Conservation (phyloP, 2,888 invertebrate species). For the Halictus quadricinctus region DNA sequence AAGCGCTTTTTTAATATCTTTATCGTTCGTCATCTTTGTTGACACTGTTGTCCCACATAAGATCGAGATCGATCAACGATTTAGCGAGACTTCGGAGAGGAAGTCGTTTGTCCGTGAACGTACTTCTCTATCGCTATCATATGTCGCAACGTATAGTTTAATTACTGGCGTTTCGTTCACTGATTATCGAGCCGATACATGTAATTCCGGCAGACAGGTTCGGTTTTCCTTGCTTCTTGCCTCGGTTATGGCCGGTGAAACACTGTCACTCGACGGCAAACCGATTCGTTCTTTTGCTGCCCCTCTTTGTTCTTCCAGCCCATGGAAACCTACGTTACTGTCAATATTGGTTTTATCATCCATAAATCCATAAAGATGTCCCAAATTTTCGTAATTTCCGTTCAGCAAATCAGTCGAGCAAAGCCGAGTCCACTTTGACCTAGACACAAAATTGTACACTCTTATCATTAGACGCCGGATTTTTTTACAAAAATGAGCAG, state of each 20-base stretch:
- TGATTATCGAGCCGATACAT: conserved; percentile 37
- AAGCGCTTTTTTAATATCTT: conserved; percentile 83
- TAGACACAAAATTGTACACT: background rate
- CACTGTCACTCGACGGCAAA: conserved; percentile 10
- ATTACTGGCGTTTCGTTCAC: conserved; percentile 47
- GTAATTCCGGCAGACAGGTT: conserved; percentile 18
- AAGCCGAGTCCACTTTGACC: background rate
- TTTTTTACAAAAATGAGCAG: no score
- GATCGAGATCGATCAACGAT: conserved; percentile 12
- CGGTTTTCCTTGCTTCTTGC: conserved; percentile 49
- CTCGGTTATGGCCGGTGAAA: conserved; percentile 20
- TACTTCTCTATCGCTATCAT: conserved; percentile 34
- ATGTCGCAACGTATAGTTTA: conserved; percentile 26
- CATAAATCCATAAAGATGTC: background rate
- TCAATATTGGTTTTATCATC: background rate
- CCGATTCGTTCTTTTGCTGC: conserved; percentile 32
- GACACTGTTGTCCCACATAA: conserved; percentile 14
- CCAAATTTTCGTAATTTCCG: background rate
- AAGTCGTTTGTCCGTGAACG: conserved; percentile 11
- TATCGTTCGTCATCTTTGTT: conserved; percentile 22
- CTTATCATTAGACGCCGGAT: background rate
- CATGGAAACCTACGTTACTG: conserved; percentile 46
- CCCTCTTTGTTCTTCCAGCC: conserved; percentile 26
- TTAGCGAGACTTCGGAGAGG: background rate
- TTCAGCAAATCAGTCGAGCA: background rate